Evolutionary conservation across 2,113 vertebrate species (phyloP).

Genomic region (Corythornis cristatus): DNA sequence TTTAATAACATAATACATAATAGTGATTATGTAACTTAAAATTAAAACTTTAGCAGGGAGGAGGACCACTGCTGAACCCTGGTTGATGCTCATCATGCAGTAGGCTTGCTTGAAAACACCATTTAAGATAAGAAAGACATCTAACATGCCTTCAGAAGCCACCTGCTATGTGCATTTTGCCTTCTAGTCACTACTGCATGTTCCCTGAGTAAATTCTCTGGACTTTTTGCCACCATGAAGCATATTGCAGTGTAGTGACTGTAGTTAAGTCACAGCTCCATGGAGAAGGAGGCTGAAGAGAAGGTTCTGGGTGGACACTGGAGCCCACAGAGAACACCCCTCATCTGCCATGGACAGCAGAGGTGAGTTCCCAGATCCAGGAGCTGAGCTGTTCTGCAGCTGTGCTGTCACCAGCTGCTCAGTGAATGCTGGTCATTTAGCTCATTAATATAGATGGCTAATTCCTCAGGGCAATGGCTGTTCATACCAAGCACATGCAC

Average conservation of each 20-base stretch:
- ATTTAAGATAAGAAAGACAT: neutral
- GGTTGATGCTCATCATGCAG: neutral
- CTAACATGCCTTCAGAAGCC: neutral
- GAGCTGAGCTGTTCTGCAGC: conserved; percentile 26
- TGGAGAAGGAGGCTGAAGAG: neutral
- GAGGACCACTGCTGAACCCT: neutral
- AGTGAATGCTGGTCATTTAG: neutral
- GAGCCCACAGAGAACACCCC: neutral
- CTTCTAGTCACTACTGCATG: neutral
- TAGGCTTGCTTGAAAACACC: neutral
- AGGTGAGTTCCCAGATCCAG: neutral
- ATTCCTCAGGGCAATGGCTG: conserved; percentile 5
- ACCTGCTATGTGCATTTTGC: neutral
- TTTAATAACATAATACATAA: neutral
- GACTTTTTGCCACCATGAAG: neutral
- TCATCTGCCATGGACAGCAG: neutral
- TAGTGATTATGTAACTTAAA: too few relatives aligned
- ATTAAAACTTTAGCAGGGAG: neutral
- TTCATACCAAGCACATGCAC: conserved; percentile 44
- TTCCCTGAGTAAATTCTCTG: neutral
- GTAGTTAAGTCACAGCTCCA: neutral
- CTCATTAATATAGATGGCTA: conserved; percentile 61
- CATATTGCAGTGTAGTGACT: neutral
- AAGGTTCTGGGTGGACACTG: neutral
- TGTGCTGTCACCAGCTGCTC: conserved; percentile 11